Conservation (phyloP, 2,797 vertebrate species). For the Tokudaia tokunoshimensis region DNA sequence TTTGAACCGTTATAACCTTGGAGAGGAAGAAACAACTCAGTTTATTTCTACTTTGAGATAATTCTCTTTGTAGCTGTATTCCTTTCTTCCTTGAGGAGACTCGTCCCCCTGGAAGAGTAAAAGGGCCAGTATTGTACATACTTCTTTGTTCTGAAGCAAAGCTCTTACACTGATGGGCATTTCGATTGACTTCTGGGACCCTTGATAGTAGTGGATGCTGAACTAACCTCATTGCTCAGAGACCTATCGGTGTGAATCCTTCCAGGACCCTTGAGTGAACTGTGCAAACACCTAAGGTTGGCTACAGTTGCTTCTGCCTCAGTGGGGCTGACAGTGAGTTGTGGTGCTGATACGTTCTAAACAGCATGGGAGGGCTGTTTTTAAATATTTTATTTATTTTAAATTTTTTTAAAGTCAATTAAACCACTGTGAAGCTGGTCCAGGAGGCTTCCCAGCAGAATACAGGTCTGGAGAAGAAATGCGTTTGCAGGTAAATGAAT, state of each 20-base stretch:
- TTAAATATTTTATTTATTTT: not conserved
- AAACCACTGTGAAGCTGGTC: not conserved
- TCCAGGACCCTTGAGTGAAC: constrained; percentile 47
- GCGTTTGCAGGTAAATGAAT: constrained; percentile 57
- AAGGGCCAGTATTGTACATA: no score
- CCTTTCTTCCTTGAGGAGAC: not conserved
- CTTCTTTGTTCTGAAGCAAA: constrained; percentile 62
- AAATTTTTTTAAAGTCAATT: constrained; percentile 1
- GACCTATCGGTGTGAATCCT: constrained; percentile 43
- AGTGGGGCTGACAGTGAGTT: constrained; percentile 34
- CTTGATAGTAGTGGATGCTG: constrained; percentile 50
- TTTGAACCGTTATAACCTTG: not conserved
- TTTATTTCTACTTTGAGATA: constrained; percentile 50
- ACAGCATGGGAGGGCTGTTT: not conserved
- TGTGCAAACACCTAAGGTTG: constrained; percentile 25
- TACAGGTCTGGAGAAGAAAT: constrained; percentile 25
- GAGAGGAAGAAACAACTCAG: not conserved
- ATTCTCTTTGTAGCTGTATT: constrained; percentile 41
- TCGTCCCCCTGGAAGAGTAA: not conserved
- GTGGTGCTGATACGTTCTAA: constrained; percentile 54
- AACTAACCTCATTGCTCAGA: constrained; percentile 73
- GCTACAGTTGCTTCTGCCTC: constrained; percentile 41
- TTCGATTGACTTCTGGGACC: constrained; percentile 66
- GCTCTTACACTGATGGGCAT: not conserved
- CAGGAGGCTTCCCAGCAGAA: constrained; percentile 42